These are phyloP conservation scores for Tolypeutes matacus DNA, from an alignment of 2,797 vertebrate genomes.

Conservation along the genomic window DNA sequence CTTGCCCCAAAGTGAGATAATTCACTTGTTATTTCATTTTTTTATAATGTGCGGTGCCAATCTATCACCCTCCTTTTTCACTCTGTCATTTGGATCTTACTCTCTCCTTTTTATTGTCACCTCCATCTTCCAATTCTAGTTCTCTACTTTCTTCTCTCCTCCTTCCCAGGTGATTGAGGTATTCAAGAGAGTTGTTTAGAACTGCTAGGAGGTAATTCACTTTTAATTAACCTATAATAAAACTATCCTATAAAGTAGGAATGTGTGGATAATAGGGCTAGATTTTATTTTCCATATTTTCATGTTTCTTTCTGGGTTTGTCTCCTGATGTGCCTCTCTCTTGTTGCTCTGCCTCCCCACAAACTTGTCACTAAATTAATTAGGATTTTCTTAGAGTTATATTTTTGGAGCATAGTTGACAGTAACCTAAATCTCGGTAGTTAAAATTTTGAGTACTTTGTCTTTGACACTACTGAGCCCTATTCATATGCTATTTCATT, in stretches of 20 bases:
- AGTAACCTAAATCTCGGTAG: neutral
- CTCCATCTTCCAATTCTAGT: neutral
- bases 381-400: neutral
- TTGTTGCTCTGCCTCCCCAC: neutral
- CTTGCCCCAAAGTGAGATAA: neutral
- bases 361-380: neutral
- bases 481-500: constrained; percentile 10
- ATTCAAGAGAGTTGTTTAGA: neutral
- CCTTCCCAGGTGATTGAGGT: neutral
- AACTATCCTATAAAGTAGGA: neutral
- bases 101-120: neutral
- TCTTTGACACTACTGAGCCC: neutral
- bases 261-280: neutral
- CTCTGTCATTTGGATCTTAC: neutral
- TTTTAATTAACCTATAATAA: constrained; percentile 22
- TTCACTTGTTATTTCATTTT: neutral
- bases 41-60: no score
- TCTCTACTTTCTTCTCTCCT: neutral
- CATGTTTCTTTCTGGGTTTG: neutral
- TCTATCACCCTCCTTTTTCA: neutral
- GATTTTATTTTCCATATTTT: constrained; percentile 5
- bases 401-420: neutral
- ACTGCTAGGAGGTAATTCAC: neutral
- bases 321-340: neutral
- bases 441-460: constrained; percentile 23